phyloP scores from a whole-genome alignment of 2,888 invertebrate species.

The Hypena proboscidalis region DNA sequence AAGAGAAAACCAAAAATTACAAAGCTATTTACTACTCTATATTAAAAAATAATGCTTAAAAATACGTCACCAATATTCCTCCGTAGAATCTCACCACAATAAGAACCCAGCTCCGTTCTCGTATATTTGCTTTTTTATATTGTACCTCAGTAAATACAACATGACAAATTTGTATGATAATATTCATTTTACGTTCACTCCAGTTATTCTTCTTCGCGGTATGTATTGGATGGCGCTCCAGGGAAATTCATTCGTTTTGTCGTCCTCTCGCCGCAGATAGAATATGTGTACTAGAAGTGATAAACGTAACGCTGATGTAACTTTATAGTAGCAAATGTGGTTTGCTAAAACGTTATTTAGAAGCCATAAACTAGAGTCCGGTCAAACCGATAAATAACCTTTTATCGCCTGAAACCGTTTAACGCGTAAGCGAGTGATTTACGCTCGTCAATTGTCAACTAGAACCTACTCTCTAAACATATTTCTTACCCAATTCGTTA shows the following conservation, averaged over 20 bases:
- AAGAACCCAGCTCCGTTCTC: slow-evolving; percentile 66
- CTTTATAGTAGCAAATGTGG: slow-evolving; percentile 33
- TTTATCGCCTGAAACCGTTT: slow-evolving; percentile 32
- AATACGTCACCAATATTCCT: slow-evolving; percentile 57
- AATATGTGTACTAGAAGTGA: slow-evolving; percentile 44
- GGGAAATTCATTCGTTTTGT: slow-evolving; percentile 79
- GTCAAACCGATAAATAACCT: slow-evolving; percentile 36
- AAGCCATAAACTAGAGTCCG: slow-evolving; percentile 27
- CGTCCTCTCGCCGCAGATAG: slow-evolving; percentile 55
- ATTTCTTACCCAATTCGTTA: too few relatives aligned
- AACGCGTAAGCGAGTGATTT: slow-evolving; percentile 23
- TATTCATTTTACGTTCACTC: slow-evolving; percentile 84
- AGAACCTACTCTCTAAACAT: too few relatives aligned
- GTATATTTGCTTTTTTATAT: slow-evolving; percentile 81
- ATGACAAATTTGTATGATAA: slow-evolving; percentile 83
- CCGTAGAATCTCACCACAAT: slow-evolving; percentile 62
- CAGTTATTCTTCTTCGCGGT: slow-evolving; percentile 76
- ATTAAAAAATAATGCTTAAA: too few relatives aligned
- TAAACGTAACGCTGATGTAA: slow-evolving; percentile 21
- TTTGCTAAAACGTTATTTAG: slow-evolving; percentile 33
- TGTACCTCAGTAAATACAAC: slow-evolving; percentile 75
- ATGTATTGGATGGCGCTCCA: slow-evolving; percentile 79
- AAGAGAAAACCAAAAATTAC: too few relatives aligned
- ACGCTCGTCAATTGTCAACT: too few relatives aligned
- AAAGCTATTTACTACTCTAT: too few relatives aligned